Evolutionary conservation across 2,113 vertebrate genomes (phyloP).

Genomic region (Cyanoliseus patagonus): DNA sequence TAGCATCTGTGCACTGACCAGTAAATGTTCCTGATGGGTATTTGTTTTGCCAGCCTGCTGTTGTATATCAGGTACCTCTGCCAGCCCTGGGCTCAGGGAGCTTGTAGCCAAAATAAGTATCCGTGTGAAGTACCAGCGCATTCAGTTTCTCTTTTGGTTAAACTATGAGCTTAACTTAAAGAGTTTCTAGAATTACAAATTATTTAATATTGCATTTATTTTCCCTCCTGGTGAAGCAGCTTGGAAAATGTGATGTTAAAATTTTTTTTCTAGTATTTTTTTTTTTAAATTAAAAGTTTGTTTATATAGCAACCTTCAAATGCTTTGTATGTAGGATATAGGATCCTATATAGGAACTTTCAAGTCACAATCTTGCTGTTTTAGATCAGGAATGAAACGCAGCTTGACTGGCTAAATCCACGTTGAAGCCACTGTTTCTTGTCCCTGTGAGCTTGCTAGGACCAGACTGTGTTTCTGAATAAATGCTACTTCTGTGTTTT

Average conservation of each 20-base stretch:
- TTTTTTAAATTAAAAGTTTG: background rate
- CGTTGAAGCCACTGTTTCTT: background rate
- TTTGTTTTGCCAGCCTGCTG: background rate
- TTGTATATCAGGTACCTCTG: background rate
- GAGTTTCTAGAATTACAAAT: background rate
- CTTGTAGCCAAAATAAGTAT: background rate
- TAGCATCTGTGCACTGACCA: background rate
- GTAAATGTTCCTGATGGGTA: background rate
- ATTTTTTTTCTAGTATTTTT: too few relatives aligned
- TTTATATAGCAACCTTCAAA: background rate
- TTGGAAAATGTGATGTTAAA: background rate
- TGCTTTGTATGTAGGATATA: background rate
- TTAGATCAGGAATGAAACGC: background rate
- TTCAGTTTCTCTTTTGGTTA: background rate
- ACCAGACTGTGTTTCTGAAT: background rate
- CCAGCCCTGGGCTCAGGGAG: background rate
- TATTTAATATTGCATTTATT: background rate
- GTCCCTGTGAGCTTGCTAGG: background rate
- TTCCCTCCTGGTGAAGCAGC: background rate
- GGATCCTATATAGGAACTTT: background rate
- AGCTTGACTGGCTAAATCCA: background rate
- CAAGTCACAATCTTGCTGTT: background rate
- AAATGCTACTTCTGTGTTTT: background rate
- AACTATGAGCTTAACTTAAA: background rate
- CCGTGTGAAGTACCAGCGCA: background rate